A percentile compares a stretch with the other conserved stretches of the same genome.
Conservation (phyloP, 2,888 invertebrate genomes). For the Drosophila longiperda region DNA sequence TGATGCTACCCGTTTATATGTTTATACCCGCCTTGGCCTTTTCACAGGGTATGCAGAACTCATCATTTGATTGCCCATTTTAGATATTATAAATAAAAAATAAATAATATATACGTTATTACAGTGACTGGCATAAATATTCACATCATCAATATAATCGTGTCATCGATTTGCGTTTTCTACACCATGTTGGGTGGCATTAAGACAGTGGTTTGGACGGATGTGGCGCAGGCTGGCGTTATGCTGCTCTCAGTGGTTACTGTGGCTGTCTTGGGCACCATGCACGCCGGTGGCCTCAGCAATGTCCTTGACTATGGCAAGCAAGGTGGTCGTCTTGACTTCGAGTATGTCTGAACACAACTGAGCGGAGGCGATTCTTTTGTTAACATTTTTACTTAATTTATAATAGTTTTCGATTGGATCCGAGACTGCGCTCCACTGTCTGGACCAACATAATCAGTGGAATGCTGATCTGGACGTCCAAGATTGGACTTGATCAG, state of each 20-base stretch:
- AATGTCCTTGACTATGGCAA: conserved; percentile 82
- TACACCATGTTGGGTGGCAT: conserved; percentile 86
- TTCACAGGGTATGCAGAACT: conserved; percentile 77
- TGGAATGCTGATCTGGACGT: conserved; percentile 87
- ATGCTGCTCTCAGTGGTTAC: conserved; percentile 84
- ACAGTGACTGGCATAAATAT: conserved; percentile 87
- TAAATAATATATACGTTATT: conserved; percentile 40
- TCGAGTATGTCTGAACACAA: conserved; percentile 79
- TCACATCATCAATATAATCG: conserved; percentile 86
- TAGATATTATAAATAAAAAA: neutral
- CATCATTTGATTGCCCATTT: neutral
- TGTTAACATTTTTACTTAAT: neutral
- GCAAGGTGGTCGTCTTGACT: conserved; percentile 83
- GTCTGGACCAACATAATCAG: conserved; percentile 88
- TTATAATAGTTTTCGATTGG: conserved; percentile 87
- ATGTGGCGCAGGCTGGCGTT: conserved; percentile 85
- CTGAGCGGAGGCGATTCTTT: neutral
- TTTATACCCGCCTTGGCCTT: conserved; percentile 83
- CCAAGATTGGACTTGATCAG: conserved; percentile 89
- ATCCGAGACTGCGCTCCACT: conserved; percentile 88
- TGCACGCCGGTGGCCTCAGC: conserved; percentile 83
- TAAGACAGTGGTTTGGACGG: conserved; percentile 86
- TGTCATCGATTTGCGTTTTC: conserved; percentile 87
- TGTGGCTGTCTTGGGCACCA: conserved; percentile 84
- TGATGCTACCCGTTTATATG: conserved; percentile 82